Conservation (phyloP, 2,113 vertebrate genomes). For the Zosterops borbonicus region DNA sequence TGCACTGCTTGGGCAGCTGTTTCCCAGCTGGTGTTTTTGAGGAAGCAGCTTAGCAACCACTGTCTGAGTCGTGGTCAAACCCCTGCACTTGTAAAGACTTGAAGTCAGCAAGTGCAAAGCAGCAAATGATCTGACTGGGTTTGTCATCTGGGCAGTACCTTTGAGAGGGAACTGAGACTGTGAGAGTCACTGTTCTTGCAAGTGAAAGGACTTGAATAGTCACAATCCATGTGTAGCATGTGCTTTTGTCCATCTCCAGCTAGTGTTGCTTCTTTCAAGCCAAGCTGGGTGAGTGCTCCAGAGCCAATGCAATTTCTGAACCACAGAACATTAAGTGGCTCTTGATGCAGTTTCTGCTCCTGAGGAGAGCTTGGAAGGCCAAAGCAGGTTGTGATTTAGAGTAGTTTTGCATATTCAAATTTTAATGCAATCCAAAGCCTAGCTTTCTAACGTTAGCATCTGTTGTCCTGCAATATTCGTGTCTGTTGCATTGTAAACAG, state of each 20-base stretch:
- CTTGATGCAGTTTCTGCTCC: not conserved
- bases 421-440: not conserved
- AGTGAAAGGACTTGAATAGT: not conserved
- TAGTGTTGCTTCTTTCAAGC: not conserved
- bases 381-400: not conserved
- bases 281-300: not conserved
- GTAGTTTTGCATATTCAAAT: not conserved
- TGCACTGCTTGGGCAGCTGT: not conserved
- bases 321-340: not conserved
- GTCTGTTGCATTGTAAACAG: not conserved
- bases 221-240: rapidly evolving
- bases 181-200: not conserved
- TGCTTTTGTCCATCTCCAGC: not conserved
- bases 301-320: not conserved
- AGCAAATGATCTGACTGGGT: not conserved
- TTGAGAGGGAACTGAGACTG: not conserved
- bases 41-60: not conserved
- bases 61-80: not conserved
- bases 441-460: not conserved
- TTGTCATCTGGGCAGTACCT: not conserved
- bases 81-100: not conserved
- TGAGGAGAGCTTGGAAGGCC: not conserved
- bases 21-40: not conserved
- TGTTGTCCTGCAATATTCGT: not conserved
- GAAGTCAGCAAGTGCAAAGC: not conserved